Evolutionary conservation across 2,888 invertebrate species (phyloP).

Genomic region (Tuta absoluta): DNA sequence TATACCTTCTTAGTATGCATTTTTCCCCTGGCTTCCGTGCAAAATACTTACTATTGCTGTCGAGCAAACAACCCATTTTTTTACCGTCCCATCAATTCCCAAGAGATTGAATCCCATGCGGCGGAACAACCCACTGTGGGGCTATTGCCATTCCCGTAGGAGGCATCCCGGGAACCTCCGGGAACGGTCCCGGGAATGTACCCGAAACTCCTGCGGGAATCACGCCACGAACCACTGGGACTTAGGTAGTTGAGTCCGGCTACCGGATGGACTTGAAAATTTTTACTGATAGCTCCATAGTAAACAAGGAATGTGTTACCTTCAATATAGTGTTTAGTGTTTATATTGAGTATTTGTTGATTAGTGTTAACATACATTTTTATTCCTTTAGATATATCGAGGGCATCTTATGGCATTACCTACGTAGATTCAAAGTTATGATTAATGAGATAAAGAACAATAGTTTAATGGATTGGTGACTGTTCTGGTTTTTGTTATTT

Average conservation of each 20-base stretch:
- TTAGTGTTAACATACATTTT: too few species aligned
- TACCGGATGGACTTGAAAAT: conserved; percentile 65
- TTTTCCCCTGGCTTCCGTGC: too few species aligned
- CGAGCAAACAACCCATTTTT: conserved; percentile 52
- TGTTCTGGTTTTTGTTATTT: too few species aligned
- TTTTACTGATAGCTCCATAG: conserved; percentile 33
- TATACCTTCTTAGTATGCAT: too few species aligned
- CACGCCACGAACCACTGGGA: conserved; percentile 10
- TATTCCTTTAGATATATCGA: too few species aligned
- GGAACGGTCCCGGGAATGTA: background rate
- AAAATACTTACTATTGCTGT: too few species aligned
- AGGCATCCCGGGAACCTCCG: conserved; percentile 39
- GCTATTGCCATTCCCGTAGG: conserved; percentile 54
- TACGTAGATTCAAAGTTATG: too few species aligned
- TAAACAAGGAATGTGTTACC: background rate
- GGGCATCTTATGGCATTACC: too few species aligned
- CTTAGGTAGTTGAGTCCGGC: conserved; percentile 21
- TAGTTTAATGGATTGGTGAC: too few species aligned
- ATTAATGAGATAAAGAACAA: too few species aligned
- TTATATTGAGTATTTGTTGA: too few species aligned
- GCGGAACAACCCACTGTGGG: conserved; percentile 50
- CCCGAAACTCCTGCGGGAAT: conserved; percentile 4
- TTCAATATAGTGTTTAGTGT: too few species aligned
- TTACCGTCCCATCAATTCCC: conserved; percentile 70
- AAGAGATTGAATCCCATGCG: conserved; percentile 79